A percentile compares a stretch with the other conserved stretches of the same genome.
Evolutionary conservation across 1,140 invertebrate genomes (phyloP).

Genomic region (Aleiodes sp.): DNA sequence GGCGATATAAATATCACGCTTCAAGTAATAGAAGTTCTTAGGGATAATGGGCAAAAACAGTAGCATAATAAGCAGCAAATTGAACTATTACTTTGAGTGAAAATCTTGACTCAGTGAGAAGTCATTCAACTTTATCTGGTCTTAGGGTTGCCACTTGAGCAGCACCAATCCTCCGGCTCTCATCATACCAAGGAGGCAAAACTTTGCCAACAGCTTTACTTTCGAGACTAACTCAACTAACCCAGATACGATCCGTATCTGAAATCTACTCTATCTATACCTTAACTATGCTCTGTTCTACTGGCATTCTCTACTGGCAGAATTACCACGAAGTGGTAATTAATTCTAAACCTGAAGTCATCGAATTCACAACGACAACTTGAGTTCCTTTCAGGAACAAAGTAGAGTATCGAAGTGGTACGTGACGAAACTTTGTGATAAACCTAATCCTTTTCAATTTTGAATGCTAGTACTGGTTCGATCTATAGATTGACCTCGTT

Average conservation of each 20-base stretch:
- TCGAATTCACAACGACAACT: not conserved
- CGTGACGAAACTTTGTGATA: too few species aligned
- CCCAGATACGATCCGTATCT: constrained; percentile 3
- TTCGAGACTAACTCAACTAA: constrained; percentile 25
- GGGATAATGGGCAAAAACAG: not conserved
- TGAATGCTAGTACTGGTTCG: too few species aligned
- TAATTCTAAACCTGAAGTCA: not conserved
- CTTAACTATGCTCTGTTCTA: constrained; percentile 4
- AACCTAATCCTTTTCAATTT: too few species aligned
- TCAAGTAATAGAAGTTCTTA: not conserved
- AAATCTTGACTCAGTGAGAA: constrained; percentile 2
- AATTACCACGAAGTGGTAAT: not conserved
- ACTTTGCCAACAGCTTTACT: constrained; percentile 16
- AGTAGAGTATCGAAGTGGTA: too few species aligned
- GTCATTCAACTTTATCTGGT: constrained; percentile 13
- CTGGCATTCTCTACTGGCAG: not conserved
- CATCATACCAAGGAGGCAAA: constrained; percentile 7
- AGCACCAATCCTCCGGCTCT: not conserved
- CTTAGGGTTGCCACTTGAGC: not conserved
- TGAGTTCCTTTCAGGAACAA: too few species aligned
- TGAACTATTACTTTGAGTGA: constrained; percentile 11
- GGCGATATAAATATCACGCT: not conserved
- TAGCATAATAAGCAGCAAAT: constrained; percentile 5
- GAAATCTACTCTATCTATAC: not conserved
- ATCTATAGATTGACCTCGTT: too few species aligned